Evolutionary conservation across 1,140 invertebrate species (phyloP).

Genomic region (Ericerus pela): DNA sequence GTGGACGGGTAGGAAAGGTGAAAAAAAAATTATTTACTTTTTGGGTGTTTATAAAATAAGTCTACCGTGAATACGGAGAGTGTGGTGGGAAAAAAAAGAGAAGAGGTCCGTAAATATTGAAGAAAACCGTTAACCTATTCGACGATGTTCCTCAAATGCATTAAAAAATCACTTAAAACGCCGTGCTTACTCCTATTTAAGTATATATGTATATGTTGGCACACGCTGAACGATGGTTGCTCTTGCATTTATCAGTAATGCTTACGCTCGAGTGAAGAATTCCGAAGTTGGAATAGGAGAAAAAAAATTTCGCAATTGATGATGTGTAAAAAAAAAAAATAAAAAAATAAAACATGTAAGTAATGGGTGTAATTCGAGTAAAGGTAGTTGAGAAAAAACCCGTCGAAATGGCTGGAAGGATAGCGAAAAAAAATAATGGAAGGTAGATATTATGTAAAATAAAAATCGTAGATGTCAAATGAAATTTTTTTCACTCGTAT

Average conservation of each 20-base stretch:
- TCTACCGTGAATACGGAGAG: slow-evolving; percentile 5
- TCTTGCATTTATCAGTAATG: slow-evolving; percentile 1
- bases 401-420: too few relatives aligned
- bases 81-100: too few relatives aligned
- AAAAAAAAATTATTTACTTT: background rate
- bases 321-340: slow-evolving; percentile 16
- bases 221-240: too few relatives aligned
- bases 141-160: slow-evolving; percentile 2
- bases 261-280: slow-evolving; percentile 8
- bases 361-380: too few relatives aligned
- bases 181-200: background rate
- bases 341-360: slow-evolving; percentile 8
- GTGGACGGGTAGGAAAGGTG: background rate
- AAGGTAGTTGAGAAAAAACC: too few relatives aligned
- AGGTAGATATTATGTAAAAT: too few relatives aligned
- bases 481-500: too few relatives aligned
- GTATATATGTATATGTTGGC: too few relatives aligned
- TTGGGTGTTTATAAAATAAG: slow-evolving; percentile 7
- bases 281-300: background rate
- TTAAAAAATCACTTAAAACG: slow-evolving; percentile 10
- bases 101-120: too few relatives aligned
- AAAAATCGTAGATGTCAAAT: too few relatives aligned
- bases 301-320: slow-evolving; percentile 4
- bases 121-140: background rate
- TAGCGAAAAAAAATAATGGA: too few relatives aligned